Base-by-base conservation (phyloP, 2,888 invertebrate species). In the Cerastis rubricosa region DNA sequence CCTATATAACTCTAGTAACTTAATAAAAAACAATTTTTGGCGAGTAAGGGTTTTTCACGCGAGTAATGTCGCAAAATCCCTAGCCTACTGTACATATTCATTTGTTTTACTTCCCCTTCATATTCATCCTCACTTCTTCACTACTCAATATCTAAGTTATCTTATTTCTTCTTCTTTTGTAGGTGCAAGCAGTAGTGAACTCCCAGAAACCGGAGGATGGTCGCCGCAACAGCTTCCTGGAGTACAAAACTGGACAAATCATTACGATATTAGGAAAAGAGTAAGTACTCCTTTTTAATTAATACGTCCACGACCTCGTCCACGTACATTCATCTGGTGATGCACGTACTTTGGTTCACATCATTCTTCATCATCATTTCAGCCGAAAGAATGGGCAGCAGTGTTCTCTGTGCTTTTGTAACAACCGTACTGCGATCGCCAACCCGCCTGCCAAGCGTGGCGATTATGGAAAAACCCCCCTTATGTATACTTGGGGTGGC, bases 191-290 rank as follows among this genome's bases (percentile, higher is more conserved):
- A 0, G 98, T 81, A 93, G 94, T 83, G 93, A 97, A 87, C 97
- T 98, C 85, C 92, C 96, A 90, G 51, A 94, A 91, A 70, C 93
- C 93, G 1, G 94, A 94, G 91, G 94, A 97, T 61, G 93, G 93
- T 0, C 95, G 97, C 68, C 94, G 97, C 12, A 96, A 96, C 70
- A 98, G 98, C 89, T 98, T 98, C 92, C 97, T 99, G 35, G 97
- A 98, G 84, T 99, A 98, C 96, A 97, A 98, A 89, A 97, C 98
- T 80, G 99, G 99, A 35, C 99, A 99, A 93, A 97, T 99, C 63
- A 98, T 99, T 80, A 99, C 99, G 0, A 99, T 99, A 4, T 95
- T 99, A 19, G 95, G 94, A 59, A 96, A 94, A 91, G 94, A 95
- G 96, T 96, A 86, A 94, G 96, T 93, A n/a, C n/a, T 35, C 7